phyloP scores from a whole-genome alignment of 2,113 vertebrate species.

The Ameiurus melas region DNA sequence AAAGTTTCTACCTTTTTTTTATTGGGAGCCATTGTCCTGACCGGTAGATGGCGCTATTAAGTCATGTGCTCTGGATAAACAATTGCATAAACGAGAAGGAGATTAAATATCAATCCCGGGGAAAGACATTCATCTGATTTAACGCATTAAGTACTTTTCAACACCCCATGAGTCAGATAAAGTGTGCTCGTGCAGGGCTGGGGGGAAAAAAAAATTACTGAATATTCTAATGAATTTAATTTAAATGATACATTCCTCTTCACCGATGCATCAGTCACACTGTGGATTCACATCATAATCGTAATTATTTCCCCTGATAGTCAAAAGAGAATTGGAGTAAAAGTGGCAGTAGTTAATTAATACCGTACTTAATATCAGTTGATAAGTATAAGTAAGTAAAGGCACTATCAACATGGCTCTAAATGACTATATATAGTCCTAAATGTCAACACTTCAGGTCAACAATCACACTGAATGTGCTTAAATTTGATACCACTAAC shows the following conservation, averaged over 20 bases:
- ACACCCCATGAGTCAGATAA: not conserved
- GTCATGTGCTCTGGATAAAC: slow-evolving; percentile 14
- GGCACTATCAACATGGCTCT: not conserved
- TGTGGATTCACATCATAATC: not conserved
- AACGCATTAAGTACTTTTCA: not conserved
- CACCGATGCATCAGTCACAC: not conserved
- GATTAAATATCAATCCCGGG: not conserved
- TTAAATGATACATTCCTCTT: not conserved
- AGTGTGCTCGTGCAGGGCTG: not conserved
- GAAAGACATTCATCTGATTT: not conserved
- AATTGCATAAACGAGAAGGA: not conserved
- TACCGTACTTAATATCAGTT: not conserved
- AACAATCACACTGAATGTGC: not conserved
- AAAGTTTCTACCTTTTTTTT: not conserved
- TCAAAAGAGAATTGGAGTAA: not conserved
- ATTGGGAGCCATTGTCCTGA: not conserved
- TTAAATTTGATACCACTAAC: not conserved
- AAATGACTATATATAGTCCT: not conserved
- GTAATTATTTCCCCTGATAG: not conserved
- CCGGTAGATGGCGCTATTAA: slow-evolving; percentile 48
- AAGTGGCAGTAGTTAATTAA: not conserved
- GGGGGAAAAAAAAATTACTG: not conserved
- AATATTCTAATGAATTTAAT: too few relatives aligned
- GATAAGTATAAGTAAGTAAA: not conserved
- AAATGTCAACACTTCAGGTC: not conserved